Percentiles rank a stretch among this genome's conserved stretches.
phyloP scores from a whole-genome alignment of 2,797 vertebrate genomes.

The Avahi laniger region DNA sequence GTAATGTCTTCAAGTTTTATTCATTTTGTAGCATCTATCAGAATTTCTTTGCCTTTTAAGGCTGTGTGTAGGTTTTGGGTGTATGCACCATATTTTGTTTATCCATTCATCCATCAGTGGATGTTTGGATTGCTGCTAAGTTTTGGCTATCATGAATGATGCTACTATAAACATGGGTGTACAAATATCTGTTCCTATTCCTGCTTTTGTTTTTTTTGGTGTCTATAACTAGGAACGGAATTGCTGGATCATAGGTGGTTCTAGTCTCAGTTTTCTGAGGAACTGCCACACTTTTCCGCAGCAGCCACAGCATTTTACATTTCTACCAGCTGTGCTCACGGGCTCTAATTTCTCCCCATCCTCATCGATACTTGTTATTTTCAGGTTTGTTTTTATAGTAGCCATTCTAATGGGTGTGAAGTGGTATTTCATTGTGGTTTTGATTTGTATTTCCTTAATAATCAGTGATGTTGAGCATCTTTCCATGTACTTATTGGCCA shows the following conservation, averaged over 20 bases:
- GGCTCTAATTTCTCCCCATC: background rate
- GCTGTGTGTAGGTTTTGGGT: too few species aligned
- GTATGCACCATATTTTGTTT: background rate
- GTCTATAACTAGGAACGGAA: background rate
- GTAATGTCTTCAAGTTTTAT: background rate
- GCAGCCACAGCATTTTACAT: background rate
- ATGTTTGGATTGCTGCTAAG: background rate
- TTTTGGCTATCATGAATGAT: background rate
- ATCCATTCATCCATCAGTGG: accelerated
- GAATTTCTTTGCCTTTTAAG: background rate
- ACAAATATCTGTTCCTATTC: background rate
- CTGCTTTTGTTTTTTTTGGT: background rate
- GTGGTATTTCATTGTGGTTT: background rate
- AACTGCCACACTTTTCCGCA: background rate
- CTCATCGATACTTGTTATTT: background rate
- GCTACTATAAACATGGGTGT: background rate
- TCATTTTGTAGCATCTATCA: accelerated
- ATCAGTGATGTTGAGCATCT: background rate
- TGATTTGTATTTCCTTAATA: background rate
- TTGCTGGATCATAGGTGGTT: background rate
- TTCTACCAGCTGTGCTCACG: too few species aligned
- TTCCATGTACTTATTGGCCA: too few species aligned
- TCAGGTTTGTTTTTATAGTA: background rate
- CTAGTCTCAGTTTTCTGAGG: background rate
- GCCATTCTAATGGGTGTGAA: background rate